A percentile compares a stretch with the other conserved stretches of the same genome.
Conservation (phyloP, 1,140 invertebrate genomes). For the Zaprionus taronus region DNA sequence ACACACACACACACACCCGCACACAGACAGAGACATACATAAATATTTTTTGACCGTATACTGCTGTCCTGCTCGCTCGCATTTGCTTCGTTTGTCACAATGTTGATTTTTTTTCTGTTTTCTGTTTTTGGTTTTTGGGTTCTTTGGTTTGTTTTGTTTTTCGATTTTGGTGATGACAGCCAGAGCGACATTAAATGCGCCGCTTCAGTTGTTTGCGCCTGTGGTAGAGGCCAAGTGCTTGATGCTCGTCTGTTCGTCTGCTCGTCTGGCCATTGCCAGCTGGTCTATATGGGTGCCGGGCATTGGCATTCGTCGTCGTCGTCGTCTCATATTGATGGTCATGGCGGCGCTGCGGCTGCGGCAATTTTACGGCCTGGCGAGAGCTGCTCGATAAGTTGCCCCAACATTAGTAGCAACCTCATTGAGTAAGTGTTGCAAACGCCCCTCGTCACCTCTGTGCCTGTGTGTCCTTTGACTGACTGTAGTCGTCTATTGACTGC, state of each 20-base stretch:
- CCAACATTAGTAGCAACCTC: neutral
- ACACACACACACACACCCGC: neutral
- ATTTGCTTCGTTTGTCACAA: constrained; percentile 59
- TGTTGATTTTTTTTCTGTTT: constrained; percentile 23
- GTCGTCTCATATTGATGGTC: constrained; percentile 75
- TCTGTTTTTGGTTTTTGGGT: constrained; percentile 46
- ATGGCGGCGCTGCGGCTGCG: constrained; percentile 50
- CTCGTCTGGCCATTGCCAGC: constrained; percentile 49
- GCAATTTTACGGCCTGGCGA: constrained; percentile 56
- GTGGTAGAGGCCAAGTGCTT: constrained; percentile 56
- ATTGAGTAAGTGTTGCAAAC: neutral
- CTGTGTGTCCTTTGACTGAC: constrained; percentile 65
- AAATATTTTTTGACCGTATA: constrained; percentile 14
- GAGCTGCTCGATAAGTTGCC: constrained; percentile 41
- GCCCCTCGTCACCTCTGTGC: constrained; percentile 46
- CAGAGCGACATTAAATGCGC: constrained; percentile 80
- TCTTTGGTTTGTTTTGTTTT: constrained; percentile 71
- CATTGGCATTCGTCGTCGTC: constrained; percentile 47
- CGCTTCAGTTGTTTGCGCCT: constrained; percentile 77
- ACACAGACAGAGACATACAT: neutral
- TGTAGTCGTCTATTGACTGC: constrained; percentile 59
- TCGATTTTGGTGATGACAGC: constrained; percentile 80
- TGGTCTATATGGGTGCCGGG: constrained; percentile 32
- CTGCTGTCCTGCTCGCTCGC: constrained; percentile 15
- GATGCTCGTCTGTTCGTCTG: neutral